Percentiles rank a stretch among this genome's conserved stretches.
Evolutionary conservation across 2,797 vertebrate genomes (phyloP).

Genomic region (Gastrophryne carolinensis): DNA sequence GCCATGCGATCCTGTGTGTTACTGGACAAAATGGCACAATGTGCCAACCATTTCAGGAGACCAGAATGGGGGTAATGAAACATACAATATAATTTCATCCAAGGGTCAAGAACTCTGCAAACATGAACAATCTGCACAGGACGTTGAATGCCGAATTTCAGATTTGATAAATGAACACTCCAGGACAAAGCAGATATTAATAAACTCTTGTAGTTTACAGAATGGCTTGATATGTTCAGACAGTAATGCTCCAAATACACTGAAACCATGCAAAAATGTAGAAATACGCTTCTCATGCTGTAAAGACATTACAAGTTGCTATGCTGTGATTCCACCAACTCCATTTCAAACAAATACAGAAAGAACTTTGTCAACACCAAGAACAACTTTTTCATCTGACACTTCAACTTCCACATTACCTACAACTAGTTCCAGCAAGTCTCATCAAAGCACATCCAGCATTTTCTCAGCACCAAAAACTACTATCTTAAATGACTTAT

Average conservation of each 20-base stretch:
- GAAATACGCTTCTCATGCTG: not conserved
- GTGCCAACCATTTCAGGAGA: not conserved
- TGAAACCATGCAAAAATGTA: not conserved
- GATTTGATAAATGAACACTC: not conserved
- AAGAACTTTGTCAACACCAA: too few species aligned
- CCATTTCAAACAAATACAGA: too few species aligned
- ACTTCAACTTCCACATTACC: too few species aligned
- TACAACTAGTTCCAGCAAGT: too few species aligned
- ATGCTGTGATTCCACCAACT: too few species aligned
- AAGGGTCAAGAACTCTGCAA: not conserved
- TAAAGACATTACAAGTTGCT: not conserved
- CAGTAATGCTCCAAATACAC: not conserved
- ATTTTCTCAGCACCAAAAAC: too few species aligned
- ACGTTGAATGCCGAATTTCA: not conserved
- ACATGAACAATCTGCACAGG: not conserved
- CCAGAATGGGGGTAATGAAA: not conserved
- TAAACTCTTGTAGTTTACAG: not conserved
- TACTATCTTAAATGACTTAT: too few species aligned
- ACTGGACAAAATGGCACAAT: conserved; percentile 2
- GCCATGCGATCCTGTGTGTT: too few species aligned
- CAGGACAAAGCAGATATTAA: not conserved
- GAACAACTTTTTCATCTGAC: too few species aligned
- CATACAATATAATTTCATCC: not conserved
- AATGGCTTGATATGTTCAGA: not conserved
- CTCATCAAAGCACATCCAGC: too few species aligned